A percentile compares a stretch with the other conserved stretches of the same genome.
Conservation (phyloP, 2,797 vertebrate species). For the Iguana delicatissima region DNA sequence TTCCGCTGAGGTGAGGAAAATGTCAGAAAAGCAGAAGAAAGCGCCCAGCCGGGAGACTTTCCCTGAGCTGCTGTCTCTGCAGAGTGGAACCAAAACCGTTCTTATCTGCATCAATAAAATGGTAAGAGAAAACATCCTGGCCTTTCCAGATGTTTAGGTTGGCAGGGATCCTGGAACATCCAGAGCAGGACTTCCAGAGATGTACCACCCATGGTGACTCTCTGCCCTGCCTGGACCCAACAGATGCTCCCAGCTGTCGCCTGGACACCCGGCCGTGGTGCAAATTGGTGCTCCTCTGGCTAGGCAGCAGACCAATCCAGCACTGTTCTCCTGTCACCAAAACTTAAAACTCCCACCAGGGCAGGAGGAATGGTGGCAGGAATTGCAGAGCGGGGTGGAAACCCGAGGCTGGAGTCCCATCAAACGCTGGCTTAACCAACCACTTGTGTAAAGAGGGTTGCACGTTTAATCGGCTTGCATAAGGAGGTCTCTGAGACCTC, state of each 20-base stretch:
- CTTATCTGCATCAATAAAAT: not conserved
- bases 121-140: fast-evolving
- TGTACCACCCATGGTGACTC: not conserved
- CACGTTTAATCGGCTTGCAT: too few relatives aligned
- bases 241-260: not conserved
- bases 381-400: not conserved
- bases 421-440: too few relatives aligned
- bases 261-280: too few relatives aligned
- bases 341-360: not conserved
- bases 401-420: too few relatives aligned
- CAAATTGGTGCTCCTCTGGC: not conserved
- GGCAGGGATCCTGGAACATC: not conserved
- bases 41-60: not conserved
- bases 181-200: not conserved
- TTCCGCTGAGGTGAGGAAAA: not conserved
- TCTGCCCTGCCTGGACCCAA: too few relatives aligned
- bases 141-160: not conserved
- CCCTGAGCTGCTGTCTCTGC: too few relatives aligned
- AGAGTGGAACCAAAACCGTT: not conserved
- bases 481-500: too few relatives aligned
- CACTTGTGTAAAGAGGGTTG: too few relatives aligned
- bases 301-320: fast-evolving
- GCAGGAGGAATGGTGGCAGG: too few relatives aligned
- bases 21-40: not conserved
- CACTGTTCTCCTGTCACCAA: fast-evolving